Base-by-base conservation (phyloP, 2,797 vertebrate genomes). In the Sebastes variabilis region DNA sequence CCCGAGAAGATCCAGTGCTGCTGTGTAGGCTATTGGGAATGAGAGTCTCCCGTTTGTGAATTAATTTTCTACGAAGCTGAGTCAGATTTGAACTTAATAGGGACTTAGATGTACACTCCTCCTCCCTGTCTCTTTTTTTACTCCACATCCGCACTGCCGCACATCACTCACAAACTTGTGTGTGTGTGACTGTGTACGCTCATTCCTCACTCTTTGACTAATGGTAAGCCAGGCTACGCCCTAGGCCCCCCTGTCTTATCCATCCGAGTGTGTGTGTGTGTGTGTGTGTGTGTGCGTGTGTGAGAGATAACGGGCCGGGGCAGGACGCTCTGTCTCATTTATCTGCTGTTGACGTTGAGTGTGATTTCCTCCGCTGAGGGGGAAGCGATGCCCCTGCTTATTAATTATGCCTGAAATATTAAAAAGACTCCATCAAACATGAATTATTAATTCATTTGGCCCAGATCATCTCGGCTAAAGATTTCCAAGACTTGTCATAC, bases 391-490 rank as follows among this genome's bases (percentile, higher is more conserved):
- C 76, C 82, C 74, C 83, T 83, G 80, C 91, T 94, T 94, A 96
- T 95, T 95, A 96, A 96, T 96, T 95, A 94, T 94, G 89, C 87
- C 86, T 94, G 90, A 95, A 95, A 96, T 95, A 95, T 96, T 94
- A 94, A 95, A 95, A 94, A 93, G 90, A 92, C 94, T 93, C 92
- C 87, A 94, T 95, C 93, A 93, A 84, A 91, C 88, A 95, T 96
- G 88, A 95, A 96, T 95, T 94, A 96, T 95, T 93, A 81, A 95
- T 95, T 93, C 81, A 90, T 95, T 94, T 93, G 83, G 75, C 93
- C 85, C 69, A 90, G 88, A 95, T 94, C 91, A 93, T 95, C 87
- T 85, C 81, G 4, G 89, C 90, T 94, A 91, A 94, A 95, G 93
- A 93, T 95, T 93, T 93, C 83, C 84, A 65, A 79, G 85, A 84